Base-by-base conservation (phyloP, 2,113 vertebrate species). In the Hemibagrus wyckioides region DNA sequence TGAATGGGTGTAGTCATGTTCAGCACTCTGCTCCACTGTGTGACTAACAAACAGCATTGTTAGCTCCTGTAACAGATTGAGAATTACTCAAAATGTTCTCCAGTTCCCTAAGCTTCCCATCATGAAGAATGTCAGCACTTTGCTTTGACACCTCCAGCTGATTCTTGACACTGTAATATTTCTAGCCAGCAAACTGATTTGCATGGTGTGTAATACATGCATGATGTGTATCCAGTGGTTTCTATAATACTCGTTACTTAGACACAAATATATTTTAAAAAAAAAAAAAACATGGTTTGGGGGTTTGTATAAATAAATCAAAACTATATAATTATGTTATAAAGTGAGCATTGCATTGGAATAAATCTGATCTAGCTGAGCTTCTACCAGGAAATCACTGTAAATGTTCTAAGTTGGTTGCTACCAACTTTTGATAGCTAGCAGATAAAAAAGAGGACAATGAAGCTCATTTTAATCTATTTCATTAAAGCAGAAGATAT, bases 101-200 rank as follows among this genome's bases (percentile, higher is more conserved):
- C 5, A 8, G 5, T 33, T 28, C 57, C 30, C 30, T 84, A 17
- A 14, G 17, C 5, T 36, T 80, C 83, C 50, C 52, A 82, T 8
- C 28, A 11, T 41, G 52, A 57, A 39, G 56, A 50, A 80, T 82
- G 85, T 71, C 69, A 73, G 57, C 80, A 30, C 63, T 41, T 85
- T 90, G 57, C 25, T 81, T 86, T 54, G 50, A 33, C 83, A 36
- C 76, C 57, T 80, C n/a, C 65, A 80, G 28, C 67, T 39, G 50
- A 80, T 41, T 83, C 50, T 89, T 36, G 44, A 63, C 85, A 81
- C 61, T n/a, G 59, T 23, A 50, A 8, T 86, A 82, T 88, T 86
- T 90, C 71, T 59, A 81, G 11, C 28, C 14, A 69, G 6, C 6
- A 76, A 76, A 77, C 4, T 39, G 19, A 69, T 33, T 69, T 69